Evolutionary conservation across 2,797 vertebrate genomes (phyloP).

Genomic region (Iguana delicatissima): DNA sequence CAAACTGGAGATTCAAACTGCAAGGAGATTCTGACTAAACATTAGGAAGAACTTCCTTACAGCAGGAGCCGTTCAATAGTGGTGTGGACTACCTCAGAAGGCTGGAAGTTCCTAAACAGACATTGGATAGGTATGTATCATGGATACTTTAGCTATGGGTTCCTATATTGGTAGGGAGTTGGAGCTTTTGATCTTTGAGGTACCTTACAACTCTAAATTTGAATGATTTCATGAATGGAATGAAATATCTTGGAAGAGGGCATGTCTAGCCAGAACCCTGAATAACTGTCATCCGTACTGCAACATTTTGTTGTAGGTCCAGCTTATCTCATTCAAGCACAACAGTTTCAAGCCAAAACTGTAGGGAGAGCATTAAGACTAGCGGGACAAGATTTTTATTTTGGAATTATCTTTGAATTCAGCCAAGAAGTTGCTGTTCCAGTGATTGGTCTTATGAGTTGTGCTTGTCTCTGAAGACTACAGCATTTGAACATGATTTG

Average conservation of each 20-base stretch:
- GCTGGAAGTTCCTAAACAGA: too few species aligned
- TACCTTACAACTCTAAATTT: not conserved
- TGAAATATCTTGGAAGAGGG: not conserved
- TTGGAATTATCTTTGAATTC: constrained; percentile 46
- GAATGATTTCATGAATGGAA: not conserved
- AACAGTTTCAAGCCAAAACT: not conserved
- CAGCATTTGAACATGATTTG: constrained; percentile 42
- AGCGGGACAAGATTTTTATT: not conserved
- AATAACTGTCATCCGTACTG: not conserved
- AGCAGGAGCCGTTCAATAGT: too few species aligned
- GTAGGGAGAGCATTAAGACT: not conserved
- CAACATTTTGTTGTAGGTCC: not conserved
- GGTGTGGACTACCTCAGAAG: too few species aligned
- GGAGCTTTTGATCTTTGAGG: too few species aligned
- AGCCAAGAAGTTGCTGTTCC: constrained; percentile 17
- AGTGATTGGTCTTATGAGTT: constrained; percentile 38
- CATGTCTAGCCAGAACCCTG: not conserved
- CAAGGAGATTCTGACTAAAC: too few species aligned
- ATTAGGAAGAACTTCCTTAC: too few species aligned
- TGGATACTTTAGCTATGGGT: too few species aligned
- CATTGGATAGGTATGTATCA: too few species aligned
- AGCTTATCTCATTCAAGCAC: not conserved
- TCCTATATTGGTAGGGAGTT: too few species aligned
- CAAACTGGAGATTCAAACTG: too few species aligned
- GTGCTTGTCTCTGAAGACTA: constrained; percentile 32